Conservation (phyloP, 64 coral and sea anemone genomes). For the Stichodactyla mertensii region DNA sequence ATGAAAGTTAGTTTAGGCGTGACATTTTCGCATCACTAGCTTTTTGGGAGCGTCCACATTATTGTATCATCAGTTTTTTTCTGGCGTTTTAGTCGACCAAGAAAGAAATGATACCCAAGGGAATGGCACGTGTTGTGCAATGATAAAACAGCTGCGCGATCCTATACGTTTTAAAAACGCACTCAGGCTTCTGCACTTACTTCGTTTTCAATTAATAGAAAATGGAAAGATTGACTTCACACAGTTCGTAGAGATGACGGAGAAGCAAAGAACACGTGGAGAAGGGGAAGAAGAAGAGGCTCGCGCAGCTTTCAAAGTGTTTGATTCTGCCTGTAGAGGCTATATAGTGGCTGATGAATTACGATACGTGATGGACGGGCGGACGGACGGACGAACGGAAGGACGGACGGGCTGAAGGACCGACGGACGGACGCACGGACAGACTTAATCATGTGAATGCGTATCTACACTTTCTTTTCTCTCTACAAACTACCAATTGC, state of each 20-base stretch:
- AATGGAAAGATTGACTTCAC: constrained; percentile 72
- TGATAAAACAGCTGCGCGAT: too few relatives aligned
- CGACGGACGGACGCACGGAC: too few relatives aligned
- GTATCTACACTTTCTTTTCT: too few relatives aligned
- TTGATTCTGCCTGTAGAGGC: constrained; percentile 83
- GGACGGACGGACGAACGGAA: background rate
- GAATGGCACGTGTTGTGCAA: background rate
- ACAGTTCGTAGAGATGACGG: constrained; percentile 89
- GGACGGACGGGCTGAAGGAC: background rate
- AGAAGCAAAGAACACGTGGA: constrained; percentile 62
- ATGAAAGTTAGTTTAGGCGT: too few relatives aligned
- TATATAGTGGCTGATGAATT: constrained; percentile 83
- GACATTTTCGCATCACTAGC: too few relatives aligned
- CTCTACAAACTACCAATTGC: too few relatives aligned
- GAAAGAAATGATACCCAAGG: background rate
- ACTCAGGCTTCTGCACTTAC: too few relatives aligned
- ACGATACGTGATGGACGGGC: constrained; percentile 38
- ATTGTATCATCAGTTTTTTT: too few relatives aligned
- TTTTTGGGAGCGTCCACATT: too few relatives aligned
- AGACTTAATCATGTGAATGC: too few relatives aligned
- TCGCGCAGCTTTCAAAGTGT: constrained; percentile 62
- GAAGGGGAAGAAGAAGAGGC: constrained; percentile 64
- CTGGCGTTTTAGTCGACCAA: too few relatives aligned
- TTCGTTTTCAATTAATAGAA: constrained; percentile 12
- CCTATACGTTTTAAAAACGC: too few relatives aligned